Conservation (phyloP, 2,113 vertebrate genomes). For the Lagenorhynchus albirostris region DNA sequence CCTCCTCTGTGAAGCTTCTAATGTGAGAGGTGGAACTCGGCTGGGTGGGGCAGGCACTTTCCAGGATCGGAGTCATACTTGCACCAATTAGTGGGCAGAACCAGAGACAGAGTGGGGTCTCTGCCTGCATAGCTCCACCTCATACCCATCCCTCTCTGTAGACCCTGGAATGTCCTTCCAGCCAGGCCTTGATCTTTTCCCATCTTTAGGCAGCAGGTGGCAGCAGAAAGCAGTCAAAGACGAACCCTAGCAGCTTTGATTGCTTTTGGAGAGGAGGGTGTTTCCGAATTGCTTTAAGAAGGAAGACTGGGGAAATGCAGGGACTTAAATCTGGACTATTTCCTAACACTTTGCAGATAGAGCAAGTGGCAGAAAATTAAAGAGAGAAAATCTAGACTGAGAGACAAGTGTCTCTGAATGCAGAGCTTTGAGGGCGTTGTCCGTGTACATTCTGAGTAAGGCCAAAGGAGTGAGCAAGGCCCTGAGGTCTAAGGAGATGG, state of each 20-base stretch:
- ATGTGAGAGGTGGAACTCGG: too few relatives aligned
- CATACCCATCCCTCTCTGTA: too few relatives aligned
- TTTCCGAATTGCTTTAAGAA: neutral
- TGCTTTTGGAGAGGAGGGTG: neutral
- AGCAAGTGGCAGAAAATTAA: conserved; percentile 39
- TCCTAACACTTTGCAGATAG: neutral
- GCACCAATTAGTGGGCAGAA: neutral
- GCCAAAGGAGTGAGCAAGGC: neutral
- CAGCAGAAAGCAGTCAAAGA: neutral
- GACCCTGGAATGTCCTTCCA: neutral
- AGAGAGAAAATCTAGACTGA: neutral
- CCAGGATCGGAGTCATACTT: neutral
- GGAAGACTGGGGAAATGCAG: neutral
- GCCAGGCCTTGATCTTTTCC: neutral
- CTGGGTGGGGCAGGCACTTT: neutral
- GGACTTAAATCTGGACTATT: neutral
- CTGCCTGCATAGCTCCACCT: neutral
- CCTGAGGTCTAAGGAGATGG: neutral
- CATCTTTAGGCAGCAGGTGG: neutral
- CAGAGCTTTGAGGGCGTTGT: neutral
- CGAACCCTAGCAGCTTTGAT: neutral
- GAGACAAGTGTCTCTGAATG: neutral
- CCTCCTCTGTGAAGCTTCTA: neutral
- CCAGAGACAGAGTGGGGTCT: neutral
- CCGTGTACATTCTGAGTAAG: rapidly evolving